These are phyloP conservation scores for Homarus americanus DNA, from an alignment of 1,140 invertebrate genomes.

Conservation along the genomic window DNA sequence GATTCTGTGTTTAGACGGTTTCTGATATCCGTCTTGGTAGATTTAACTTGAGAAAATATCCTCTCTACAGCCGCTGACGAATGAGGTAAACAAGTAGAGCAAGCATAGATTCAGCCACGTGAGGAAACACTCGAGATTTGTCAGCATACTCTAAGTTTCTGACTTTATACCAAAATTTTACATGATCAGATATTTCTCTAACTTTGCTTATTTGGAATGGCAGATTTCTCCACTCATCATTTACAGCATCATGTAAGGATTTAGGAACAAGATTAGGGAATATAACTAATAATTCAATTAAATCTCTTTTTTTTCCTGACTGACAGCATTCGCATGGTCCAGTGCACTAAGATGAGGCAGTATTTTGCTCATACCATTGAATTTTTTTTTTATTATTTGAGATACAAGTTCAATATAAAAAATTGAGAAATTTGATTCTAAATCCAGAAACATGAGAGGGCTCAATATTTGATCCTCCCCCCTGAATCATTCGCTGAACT, in stretches of 20 bases:
- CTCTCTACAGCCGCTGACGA: conserved; percentile 21
- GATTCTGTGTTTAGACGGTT: conserved; percentile 28
- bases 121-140: conserved; percentile 33
- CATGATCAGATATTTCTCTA: conserved; percentile 19
- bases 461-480: too few relatives aligned
- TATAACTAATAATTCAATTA: conserved; percentile 1
- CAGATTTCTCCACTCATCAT: too few relatives aligned
- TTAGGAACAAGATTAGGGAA: conserved; percentile 23
- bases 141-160: conserved; percentile 38
- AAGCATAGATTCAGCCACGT: conserved; percentile 23
- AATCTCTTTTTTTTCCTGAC: conserved; percentile 14
- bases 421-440: conserved; percentile 7
- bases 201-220: conserved; percentile 27
- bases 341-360: conserved; percentile 1
- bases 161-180: conserved; percentile 41
- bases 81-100: conserved; percentile 20
- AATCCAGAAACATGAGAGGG: background rate
- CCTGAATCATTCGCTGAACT: too few relatives aligned
- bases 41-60: conserved; percentile 46
- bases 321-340: conserved; percentile 1
- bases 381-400: background rate
- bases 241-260: conserved; percentile 4
- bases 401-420: conserved; percentile 11
- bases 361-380: conserved; percentile 3
- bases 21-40: conserved; percentile 24